Evolutionary conservation across 2,888 invertebrate genomes (phyloP).

Genomic region (Xanthia icteritia): DNA sequence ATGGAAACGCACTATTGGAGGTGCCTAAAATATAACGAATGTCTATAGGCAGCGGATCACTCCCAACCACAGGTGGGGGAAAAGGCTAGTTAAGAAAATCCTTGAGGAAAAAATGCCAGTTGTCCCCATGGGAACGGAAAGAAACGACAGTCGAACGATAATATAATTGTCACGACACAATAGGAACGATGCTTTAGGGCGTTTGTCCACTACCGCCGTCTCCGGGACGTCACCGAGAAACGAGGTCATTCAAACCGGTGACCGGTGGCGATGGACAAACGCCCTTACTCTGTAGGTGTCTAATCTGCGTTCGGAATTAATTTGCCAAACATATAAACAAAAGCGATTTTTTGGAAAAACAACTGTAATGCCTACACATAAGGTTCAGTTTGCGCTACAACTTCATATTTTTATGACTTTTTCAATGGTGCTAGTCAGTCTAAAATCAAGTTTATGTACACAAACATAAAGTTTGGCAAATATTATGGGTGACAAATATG

Average conservation of each 20-base stretch:
- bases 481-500: too few species aligned
- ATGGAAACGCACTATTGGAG: too few species aligned
- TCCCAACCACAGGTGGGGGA: too few species aligned
- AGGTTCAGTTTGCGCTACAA: too few species aligned
- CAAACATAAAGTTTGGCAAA: too few species aligned
- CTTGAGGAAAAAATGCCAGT: background rate
- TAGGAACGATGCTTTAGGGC: background rate
- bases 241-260: background rate
- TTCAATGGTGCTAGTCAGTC: too few species aligned
- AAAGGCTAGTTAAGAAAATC: background rate
- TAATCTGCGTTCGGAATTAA: too few species aligned
- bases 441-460: too few species aligned
- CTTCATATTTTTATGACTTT: too few species aligned
- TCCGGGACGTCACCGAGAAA: background rate
- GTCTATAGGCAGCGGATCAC: too few species aligned
- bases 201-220: background rate
- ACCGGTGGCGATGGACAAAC: background rate
- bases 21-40: background rate
- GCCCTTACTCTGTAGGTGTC: background rate
- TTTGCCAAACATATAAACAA: too few species aligned
- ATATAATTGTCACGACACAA: background rate
- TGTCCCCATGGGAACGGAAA: background rate
- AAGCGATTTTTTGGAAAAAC: background rate
- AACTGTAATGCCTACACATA: too few species aligned
- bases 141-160: background rate